A percentile compares a stretch with the other conserved stretches of the same genome.
Evolutionary conservation across 2,113 vertebrate species (phyloP).

Genomic region (Furnarius figulus): DNA sequence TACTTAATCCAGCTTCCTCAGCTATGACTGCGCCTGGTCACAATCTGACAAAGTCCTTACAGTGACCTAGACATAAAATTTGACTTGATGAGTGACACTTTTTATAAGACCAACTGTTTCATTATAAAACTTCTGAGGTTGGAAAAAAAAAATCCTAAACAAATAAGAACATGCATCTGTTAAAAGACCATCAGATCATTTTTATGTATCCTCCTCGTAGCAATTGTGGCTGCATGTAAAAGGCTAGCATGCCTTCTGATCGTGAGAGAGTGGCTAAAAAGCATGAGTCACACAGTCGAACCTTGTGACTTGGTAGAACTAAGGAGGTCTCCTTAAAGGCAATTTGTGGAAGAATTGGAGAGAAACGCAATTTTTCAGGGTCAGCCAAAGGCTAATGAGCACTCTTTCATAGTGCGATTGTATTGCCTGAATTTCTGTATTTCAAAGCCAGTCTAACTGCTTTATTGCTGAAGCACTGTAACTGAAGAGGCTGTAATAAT

Average conservation of each 20-base stretch:
- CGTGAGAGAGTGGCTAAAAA: constrained; percentile 57
- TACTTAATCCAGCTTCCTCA: background rate
- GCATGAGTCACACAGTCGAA: constrained; percentile 43
- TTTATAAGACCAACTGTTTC: constrained; percentile 29
- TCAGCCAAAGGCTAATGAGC: constrained; percentile 73
- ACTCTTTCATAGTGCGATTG: constrained; percentile 48
- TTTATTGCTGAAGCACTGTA: constrained; percentile 62
- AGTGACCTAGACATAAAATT: constrained; percentile 23
- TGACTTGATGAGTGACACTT: constrained; percentile 5
- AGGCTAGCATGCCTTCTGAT: constrained; percentile 47
- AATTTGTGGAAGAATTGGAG: constrained; percentile 61
- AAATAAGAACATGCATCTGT: constrained; percentile 24
- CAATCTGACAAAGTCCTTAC: constrained; percentile 15
- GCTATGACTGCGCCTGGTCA: rapidly evolving
- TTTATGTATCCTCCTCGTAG: constrained; percentile 31
- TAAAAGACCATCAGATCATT: background rate
- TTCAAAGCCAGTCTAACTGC: constrained; percentile 57
- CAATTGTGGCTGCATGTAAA: constrained; percentile 13
- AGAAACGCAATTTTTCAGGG: constrained; percentile 49
- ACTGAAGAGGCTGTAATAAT: constrained; percentile 65
- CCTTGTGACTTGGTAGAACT: constrained; percentile 56
- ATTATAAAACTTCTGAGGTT: constrained; percentile 43
- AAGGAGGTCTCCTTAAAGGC: constrained; percentile 58
- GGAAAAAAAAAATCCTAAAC: constrained; percentile 9
- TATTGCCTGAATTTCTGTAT: constrained; percentile 65